Evolutionary conservation across 2,113 vertebrate genomes (phyloP), one percentile per base, ranked within the genome.

Genomic region (Hemichromis elongatus): DNA sequence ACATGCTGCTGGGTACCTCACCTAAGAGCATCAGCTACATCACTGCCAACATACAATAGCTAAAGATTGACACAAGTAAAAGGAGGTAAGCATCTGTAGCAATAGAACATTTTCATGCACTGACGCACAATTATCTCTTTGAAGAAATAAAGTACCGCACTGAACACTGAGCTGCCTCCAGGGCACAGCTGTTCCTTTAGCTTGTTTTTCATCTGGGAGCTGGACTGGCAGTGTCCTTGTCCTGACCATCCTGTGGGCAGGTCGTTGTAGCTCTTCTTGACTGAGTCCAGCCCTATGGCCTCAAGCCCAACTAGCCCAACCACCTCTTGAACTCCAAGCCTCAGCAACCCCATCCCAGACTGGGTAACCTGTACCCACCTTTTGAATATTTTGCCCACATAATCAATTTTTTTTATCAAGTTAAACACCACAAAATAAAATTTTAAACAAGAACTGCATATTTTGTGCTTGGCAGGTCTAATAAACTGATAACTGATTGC

Each of bases 191-290:
- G 3, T 66, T 0, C 61, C 19, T 2, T 40, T 11, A 66, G 7
- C 61, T 1, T 21, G 61, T 66, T 40, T 40, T 1, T 21, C 35
- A 68, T 5, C 35, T 40, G 59, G 30, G 33, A 19, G 19, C 30
- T 66, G 61, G 35, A 14, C 61, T 40, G 61, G 6, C 0, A 68
- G n/a, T 0, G 11, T 8, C 33, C 33, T 35, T 63, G 10, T 12
- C 40, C 40, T 42, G 19, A 66, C 19, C 33, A 13, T 37, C 59
- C 19, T 66, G n/a, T 1, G 12, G 35, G 35, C 13, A 24, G 35
- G n/a, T 24, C 0, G 7, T 24, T 9, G 21, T 24, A 42, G 63
- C 37, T 45, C 21, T 40, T 66, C 19, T 37, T 37, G 0, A 37
- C 61, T 40, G 61, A 21, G 35, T 33, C 59, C 30, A 59, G 56